Percentiles rank a stretch among this genome's conserved stretches.
Evolutionary conservation across 2,888 invertebrate species (phyloP).

Genomic region (Caenorhabditis virilis): DNA sequence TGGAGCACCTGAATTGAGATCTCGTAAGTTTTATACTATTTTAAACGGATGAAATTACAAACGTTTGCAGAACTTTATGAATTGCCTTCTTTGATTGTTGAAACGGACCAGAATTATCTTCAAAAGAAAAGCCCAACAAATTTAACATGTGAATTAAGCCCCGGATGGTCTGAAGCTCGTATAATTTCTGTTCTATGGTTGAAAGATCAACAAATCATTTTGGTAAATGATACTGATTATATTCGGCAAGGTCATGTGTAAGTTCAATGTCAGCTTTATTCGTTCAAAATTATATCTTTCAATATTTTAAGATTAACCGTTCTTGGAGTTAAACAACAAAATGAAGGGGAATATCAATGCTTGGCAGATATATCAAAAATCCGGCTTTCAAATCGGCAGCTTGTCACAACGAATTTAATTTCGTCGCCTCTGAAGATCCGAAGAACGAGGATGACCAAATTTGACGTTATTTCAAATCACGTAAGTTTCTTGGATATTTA

Average conservation of each 20-base stretch:
- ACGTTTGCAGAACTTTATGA: conserved; percentile 55
- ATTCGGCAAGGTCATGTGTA: conserved; percentile 33
- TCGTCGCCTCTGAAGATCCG: conserved; percentile 61
- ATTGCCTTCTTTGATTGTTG: conserved; percentile 47
- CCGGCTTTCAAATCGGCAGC: conserved; percentile 48
- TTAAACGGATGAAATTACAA: conserved; percentile 10
- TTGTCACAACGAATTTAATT: conserved; percentile 51
- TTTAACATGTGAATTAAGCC: conserved; percentile 46
- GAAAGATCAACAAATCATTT: conserved; percentile 49
- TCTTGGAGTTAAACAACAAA: conserved; percentile 32
- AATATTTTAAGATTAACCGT: conserved; percentile 43
- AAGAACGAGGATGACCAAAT: conserved; percentile 61
- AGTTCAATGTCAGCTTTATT: no score
- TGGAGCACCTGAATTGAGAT: conserved; percentile 5
- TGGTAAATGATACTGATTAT: conserved; percentile 35
- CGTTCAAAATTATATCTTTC: no score
- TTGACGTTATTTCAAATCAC: conserved; percentile 52
- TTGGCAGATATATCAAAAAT: conserved; percentile 53
- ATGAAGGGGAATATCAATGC: conserved; percentile 64
- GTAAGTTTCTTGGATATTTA: conserved; percentile 33
- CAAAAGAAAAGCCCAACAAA: conserved; percentile 31
- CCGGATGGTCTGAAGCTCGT: conserved; percentile 40
- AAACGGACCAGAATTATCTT: conserved; percentile 47
- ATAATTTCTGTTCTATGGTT: conserved; percentile 49
- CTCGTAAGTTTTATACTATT: conserved; percentile 10